These are phyloP conservation scores for Lophotriccus pileatus DNA, from an alignment of 2,797 vertebrate genomes.

Conservation along the genomic window DNA sequence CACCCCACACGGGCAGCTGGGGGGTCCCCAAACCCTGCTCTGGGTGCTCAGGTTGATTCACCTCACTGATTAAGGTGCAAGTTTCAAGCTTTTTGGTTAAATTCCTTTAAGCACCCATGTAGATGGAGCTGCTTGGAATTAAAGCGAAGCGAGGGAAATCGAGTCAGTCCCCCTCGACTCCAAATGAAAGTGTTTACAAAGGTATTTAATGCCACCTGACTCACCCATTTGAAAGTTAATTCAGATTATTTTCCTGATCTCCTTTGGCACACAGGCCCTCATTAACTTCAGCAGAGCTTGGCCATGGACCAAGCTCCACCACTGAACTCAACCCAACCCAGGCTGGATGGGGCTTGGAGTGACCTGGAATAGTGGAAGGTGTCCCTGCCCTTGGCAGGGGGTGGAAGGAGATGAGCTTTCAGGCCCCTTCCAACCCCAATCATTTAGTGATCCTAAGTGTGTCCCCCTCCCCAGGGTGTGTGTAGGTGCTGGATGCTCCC, in stretches of 20 bases:
- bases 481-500: not conserved
- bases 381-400: not conserved
- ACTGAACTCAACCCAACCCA: not conserved
- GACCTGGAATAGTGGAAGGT: not conserved
- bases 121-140: not conserved
- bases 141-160: not conserved
- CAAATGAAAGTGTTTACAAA: not conserved
- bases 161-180: not conserved
- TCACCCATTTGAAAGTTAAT: not conserved
- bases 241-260: not conserved
- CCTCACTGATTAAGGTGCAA: not conserved
- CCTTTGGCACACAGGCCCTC: not conserved
- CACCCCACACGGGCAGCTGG: not conserved
- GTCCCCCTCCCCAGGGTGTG: not conserved
- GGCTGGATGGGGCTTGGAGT: not conserved
- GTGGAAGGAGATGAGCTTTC: fast-evolving
- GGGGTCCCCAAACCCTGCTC: not conserved
- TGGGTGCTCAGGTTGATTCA: not conserved
- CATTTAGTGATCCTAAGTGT: fast-evolving
- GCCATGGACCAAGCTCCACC: not conserved
- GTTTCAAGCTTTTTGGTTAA: not conserved
- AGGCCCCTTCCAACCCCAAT: not conserved
- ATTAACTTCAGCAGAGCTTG: not conserved
- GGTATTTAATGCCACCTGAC: not conserved
- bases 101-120: not conserved